Evolutionary conservation across 2,888 invertebrate species (phyloP).

Genomic region (Caenorhabditis sp.): DNA sequence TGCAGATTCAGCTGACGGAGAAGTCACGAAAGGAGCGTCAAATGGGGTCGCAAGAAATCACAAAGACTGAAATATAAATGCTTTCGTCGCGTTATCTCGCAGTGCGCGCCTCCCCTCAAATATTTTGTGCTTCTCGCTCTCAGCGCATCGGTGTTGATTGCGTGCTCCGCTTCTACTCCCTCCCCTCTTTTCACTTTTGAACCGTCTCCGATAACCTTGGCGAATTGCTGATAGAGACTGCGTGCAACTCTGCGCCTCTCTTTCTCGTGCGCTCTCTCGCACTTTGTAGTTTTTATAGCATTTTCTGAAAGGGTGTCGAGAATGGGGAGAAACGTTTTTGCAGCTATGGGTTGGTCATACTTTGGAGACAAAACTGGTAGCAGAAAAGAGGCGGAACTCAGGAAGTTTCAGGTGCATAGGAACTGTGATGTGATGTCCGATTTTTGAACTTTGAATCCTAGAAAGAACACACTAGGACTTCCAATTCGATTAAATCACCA

Average conservation of each 20-base stretch:
- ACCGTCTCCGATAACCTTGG: conserved; percentile 37
- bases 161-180: conserved; percentile 6
- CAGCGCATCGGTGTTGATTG: conserved; percentile 32
- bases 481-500: no score
- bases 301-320: conserved; percentile 3
- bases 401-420: conserved; percentile 1
- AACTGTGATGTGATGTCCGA: no score
- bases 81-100: conserved; percentile 20
- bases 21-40: conserved; percentile 35
- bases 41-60: conserved; percentile 4
- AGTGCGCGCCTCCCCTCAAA: conserved; percentile 9
- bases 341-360: conserved; percentile 21
- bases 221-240: conserved; percentile 19
- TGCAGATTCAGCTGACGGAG: conserved; percentile 28
- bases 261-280: background rate
- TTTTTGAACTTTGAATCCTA: no score
- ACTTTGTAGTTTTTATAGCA: conserved; percentile 27
- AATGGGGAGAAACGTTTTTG: conserved; percentile 11
- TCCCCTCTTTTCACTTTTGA: conserved; percentile 44
- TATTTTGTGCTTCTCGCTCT: conserved; percentile 31
- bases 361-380: conserved; percentile 22
- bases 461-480: no score
- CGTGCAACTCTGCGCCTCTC: conserved; percentile 17
- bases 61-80: conserved; percentile 28
- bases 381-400: no score